Evolutionary conservation across 2,113 vertebrate species (phyloP), one percentile per base, ranked within the genome.

Genomic region (Amphilophus citrinellus): DNA sequence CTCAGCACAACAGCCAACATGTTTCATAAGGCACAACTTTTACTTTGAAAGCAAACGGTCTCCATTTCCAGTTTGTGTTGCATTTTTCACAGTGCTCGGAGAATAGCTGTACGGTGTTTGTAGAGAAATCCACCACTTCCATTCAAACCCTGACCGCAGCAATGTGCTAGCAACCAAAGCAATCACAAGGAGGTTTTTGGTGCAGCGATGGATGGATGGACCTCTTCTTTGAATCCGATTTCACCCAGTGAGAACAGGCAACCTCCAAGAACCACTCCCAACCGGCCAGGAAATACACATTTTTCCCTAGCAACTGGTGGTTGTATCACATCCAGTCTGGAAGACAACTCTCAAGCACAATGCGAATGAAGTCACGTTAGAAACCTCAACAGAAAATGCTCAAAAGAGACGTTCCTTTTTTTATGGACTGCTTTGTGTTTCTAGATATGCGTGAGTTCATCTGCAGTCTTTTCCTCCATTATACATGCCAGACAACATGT

Each of bases 401-500:
- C 2, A 7, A 18, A 14, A 53, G 6, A 6, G 50, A 53, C 50
- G 15, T 4, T 47, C 17, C 50, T 7, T 50, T 50, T 17, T 47
- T 50, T 6, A 50, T 50, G 15, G 44, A 53, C 50, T 53, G 17
- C 17, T 50, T 17, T 53, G 2, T 7, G 50, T 53, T 53, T 53
- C 50, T 18, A 50, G 15, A 6, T 17, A 7, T 53, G 6, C 47
- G 5, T 17, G 15, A 50, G 15, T 17, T 50, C 15, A 50, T 50
- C 15, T 50, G 14, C 47, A 50, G 47, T 50, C 47, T 50, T 50
- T 15, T 17, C 15, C 15, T 61, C 60, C 60, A 14, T 50, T 10
- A 9, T 61, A 27, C 35, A 61, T 15, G 24, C 15, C 50, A 80
- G 39, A 66, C 73, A 39, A 82, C 75, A 79, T 77, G 76, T 61